A percentile compares a stretch with the other conserved stretches of the same genome.
phyloP scores from a whole-genome alignment of 2,113 vertebrate genomes.

The Trogon surrucura region DNA sequence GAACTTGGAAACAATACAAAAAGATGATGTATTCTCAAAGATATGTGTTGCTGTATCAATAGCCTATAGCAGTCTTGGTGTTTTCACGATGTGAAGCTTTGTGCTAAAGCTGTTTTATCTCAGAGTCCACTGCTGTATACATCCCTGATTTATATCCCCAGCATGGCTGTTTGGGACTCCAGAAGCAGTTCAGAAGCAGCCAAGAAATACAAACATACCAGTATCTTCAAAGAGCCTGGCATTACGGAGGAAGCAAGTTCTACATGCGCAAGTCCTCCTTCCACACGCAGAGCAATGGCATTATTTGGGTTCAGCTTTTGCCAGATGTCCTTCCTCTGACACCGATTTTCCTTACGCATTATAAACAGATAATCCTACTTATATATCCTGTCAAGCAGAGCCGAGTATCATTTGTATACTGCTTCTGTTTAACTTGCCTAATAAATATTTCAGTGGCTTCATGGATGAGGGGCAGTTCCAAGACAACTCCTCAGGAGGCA shows the following conservation, averaged over 20 bases:
- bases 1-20: not conserved
- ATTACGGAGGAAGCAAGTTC: not conserved
- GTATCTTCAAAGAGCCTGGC: not conserved
- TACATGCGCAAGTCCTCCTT: not conserved
- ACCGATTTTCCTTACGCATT: not conserved
- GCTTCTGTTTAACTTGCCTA: conserved; percentile 11
- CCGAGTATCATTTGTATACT: not conserved
- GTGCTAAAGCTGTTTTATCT: not conserved
- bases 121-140: not conserved
- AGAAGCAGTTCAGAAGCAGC: not conserved
- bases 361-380: conserved; percentile 30
- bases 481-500: not conserved
- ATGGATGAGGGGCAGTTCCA: not conserved
- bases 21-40: not conserved
- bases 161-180: not conserved
- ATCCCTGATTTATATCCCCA: not conserved
- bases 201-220: not conserved
- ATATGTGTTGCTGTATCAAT: not conserved
- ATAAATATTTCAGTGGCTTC: conserved; percentile 18
- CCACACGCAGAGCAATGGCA: not conserved
- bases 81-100: not conserved
- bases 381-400: not conserved
- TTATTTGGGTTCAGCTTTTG: not conserved
- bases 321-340: conserved; percentile 23
- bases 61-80: not conserved